phyloP scores from a whole-genome alignment of 2,888 invertebrate species.

The Cosmopolites sordidus region DNA sequence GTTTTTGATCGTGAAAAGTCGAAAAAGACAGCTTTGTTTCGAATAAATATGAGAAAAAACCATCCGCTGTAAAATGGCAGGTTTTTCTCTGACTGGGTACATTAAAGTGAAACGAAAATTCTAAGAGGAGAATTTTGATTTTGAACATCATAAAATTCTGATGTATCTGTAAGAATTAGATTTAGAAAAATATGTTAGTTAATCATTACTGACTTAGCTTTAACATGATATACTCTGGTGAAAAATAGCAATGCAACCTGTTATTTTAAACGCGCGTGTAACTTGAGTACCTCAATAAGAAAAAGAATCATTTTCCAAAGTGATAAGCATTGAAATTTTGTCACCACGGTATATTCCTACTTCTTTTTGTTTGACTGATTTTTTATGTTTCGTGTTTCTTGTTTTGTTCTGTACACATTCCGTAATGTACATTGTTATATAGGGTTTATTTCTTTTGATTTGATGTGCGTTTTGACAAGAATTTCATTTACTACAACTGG shows the following conservation, averaged over 20 bases:
- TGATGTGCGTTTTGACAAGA: not conserved
- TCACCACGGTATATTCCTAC: slow-evolving; percentile 11
- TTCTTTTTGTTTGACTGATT: slow-evolving; percentile 13
- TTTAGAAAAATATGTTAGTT: not conserved
- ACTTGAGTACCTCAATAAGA: slow-evolving; percentile 5
- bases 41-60: too few species aligned
- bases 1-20: too few species aligned
- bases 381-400: slow-evolving; percentile 8
- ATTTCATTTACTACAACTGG: not conserved
- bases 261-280: slow-evolving; percentile 6
- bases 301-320: not conserved
- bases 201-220: slow-evolving; percentile 2
- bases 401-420: slow-evolving; percentile 11
- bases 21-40: too few species aligned
- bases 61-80: too few species aligned
- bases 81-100: too few species aligned
- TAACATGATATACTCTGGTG: slow-evolving; percentile 12
- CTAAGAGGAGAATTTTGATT: too few species aligned
- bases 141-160: too few species aligned
- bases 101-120: too few species aligned
- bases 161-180: too few species aligned
- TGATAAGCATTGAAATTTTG: not conserved
- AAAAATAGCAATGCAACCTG: slow-evolving; percentile 2
- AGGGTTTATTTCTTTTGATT: not conserved
- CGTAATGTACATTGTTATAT: slow-evolving; percentile 1